A percentile compares a stretch with the other conserved stretches of the same genome.
phyloP scores from a whole-genome alignment of 2,888 invertebrate species.

The Acleris laterana region DNA sequence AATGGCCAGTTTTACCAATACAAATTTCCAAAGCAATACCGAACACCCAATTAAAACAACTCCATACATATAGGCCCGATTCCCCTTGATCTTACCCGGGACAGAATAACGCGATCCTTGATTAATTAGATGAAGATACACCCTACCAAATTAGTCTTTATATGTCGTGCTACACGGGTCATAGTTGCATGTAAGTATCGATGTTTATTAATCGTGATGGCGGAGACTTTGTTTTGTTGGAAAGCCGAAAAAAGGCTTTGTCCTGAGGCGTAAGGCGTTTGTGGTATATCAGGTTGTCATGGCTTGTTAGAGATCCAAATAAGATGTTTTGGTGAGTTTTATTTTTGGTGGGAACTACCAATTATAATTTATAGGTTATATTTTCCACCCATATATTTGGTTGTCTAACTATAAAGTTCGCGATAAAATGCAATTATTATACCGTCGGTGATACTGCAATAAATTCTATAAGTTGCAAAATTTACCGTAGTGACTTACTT shows the following conservation, averaged over 20 bases:
- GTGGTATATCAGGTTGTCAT: constrained; percentile 24
- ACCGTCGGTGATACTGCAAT: too few species aligned
- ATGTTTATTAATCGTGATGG: constrained; percentile 25
- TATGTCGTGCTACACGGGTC: neutral
- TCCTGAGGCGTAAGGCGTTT: constrained; percentile 30
- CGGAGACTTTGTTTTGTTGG: constrained; percentile 30
- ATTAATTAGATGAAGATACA: constrained; percentile 42
- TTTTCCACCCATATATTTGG: too few species aligned
- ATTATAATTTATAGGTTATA: too few species aligned
- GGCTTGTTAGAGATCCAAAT: constrained; percentile 25
- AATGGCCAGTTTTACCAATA: neutral
- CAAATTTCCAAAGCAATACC: constrained; percentile 10
- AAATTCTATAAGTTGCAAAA: too few species aligned
- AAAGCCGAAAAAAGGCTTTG: constrained; percentile 26
- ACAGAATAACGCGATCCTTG: constrained; percentile 44
- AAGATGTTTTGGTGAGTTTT: constrained; percentile 16
- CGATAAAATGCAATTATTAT: too few species aligned
- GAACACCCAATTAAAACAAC: constrained; percentile 16
- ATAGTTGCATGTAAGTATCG: neutral
- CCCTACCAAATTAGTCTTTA: constrained; percentile 5
- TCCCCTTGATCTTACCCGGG: constrained; percentile 33
- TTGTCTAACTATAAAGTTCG: too few species aligned
- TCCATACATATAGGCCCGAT: constrained; percentile 22
- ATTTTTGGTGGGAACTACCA: too few species aligned
- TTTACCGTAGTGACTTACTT: too few species aligned